Conservation (phyloP, 2,888 invertebrate genomes). For the Luffia ferchaultella region DNA sequence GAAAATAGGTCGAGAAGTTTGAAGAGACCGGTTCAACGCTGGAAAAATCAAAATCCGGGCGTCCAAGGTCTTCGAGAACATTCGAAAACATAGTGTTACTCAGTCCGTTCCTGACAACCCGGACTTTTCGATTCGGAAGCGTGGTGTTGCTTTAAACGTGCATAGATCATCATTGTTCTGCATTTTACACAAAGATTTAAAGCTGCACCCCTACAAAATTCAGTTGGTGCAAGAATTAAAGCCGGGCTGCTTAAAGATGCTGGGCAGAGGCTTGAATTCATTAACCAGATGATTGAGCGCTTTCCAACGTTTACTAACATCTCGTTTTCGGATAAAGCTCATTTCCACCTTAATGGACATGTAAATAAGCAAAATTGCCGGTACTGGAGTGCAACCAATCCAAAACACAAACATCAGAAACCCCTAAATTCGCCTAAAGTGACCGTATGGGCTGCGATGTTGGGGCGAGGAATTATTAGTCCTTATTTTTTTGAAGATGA, state of each 20-base stretch:
- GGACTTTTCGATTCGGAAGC: too few relatives aligned
- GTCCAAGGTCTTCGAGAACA: slow-evolving; percentile 15
- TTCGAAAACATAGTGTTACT: slow-evolving; percentile 11
- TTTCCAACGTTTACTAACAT: slow-evolving; percentile 14
- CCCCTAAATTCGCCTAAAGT: slow-evolving; percentile 13
- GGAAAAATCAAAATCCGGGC: slow-evolving; percentile 15
- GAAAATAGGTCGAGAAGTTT: slow-evolving; percentile 13
- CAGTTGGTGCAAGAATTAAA: slow-evolving; percentile 13
- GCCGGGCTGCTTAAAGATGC: slow-evolving; percentile 13
- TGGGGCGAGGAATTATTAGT: slow-evolving; percentile 3
- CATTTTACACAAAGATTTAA: slow-evolving; percentile 14
- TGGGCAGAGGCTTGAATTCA: slow-evolving; percentile 4
- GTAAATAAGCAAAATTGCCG: slow-evolving; percentile 11
- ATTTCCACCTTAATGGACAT: slow-evolving; percentile 14
- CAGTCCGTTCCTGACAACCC: slow-evolving; percentile 4
- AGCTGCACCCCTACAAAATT: too few relatives aligned
- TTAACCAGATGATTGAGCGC: slow-evolving; percentile 12
- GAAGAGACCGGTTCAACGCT: slow-evolving; percentile 14
- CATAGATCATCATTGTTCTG: slow-evolving; percentile 12
- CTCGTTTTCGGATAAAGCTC: slow-evolving; percentile 15
- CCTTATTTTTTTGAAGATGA: slow-evolving; percentile 9
- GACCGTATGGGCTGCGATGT: slow-evolving; percentile 7
- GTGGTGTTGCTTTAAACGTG: too few relatives aligned
- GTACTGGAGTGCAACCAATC: slow-evolving; percentile 14
- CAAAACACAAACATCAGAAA: slow-evolving; percentile 13